Conservation (phyloP, 2,113 vertebrate genomes). For the Shinisaurus crocodilurus region DNA sequence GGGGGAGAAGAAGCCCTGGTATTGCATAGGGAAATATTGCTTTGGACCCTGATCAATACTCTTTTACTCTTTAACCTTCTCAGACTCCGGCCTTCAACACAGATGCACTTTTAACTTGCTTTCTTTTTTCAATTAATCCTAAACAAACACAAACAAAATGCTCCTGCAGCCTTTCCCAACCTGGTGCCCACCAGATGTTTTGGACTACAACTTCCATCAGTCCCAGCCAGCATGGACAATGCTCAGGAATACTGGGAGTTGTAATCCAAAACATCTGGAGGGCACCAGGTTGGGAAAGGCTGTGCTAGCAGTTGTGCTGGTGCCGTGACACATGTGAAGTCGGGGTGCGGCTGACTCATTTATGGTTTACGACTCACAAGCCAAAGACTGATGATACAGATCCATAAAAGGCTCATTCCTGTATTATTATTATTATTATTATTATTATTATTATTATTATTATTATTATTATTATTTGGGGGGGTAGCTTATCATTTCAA, state of each 20-base stretch:
- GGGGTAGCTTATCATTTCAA: constrained; percentile 8
- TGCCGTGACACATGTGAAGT: neutral
- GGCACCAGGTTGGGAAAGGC: too few relatives aligned
- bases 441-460: constrained; percentile 40
- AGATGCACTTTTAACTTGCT: neutral
- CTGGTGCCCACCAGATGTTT: too few relatives aligned
- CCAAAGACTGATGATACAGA: neutral
- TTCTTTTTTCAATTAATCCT: too few relatives aligned
- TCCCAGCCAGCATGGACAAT: too few relatives aligned
- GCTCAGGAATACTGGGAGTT: too few relatives aligned
- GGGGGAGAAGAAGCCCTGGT: neutral
- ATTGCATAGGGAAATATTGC: neutral
- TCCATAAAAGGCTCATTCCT: neutral
- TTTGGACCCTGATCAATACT: neutral
- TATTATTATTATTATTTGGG: constrained; percentile 34
- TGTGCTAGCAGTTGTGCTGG: neutral
- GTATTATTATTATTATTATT: constrained; percentile 33
- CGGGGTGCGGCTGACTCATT: too few relatives aligned
- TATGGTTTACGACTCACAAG: neutral
- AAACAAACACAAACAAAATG: neutral
- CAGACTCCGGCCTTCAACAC: neutral
- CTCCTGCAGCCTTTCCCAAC: too few relatives aligned
- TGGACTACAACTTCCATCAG: too few relatives aligned
- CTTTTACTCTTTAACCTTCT: neutral
- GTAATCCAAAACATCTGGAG: too few relatives aligned